These are phyloP conservation scores for Lasiurus cinereus DNA, from an alignment of 2,113 vertebrate species.

Conservation along the genomic window DNA sequence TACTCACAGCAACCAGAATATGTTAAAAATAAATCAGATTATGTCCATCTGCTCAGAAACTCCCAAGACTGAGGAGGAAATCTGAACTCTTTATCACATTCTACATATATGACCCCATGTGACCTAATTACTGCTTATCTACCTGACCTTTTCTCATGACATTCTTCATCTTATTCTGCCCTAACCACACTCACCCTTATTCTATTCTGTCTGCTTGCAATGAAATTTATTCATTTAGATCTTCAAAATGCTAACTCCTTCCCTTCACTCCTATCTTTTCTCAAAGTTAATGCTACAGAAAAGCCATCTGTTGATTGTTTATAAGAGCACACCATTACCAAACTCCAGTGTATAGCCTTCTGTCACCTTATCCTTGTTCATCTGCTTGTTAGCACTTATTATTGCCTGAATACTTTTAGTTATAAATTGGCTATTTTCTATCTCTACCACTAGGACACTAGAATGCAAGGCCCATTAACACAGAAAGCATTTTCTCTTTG, in stretches of 20 bases:
- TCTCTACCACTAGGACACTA: not conserved
- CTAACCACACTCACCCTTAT: not conserved
- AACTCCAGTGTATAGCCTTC: not conserved
- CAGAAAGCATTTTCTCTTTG: not conserved
- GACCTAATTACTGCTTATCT: not conserved
- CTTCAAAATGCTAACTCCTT: not conserved
- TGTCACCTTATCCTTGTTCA: not conserved
- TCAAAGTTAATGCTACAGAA: not conserved
- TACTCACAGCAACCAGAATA: not conserved
- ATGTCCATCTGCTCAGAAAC: not conserved
- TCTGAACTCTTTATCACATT: constrained; percentile 8
- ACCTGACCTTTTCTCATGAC: not conserved
- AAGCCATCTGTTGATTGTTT: not conserved
- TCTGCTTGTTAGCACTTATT: not conserved
- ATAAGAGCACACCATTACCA: not conserved
- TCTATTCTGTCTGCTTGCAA: not conserved
- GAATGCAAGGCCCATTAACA: not conserved
- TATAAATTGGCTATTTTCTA: not conserved
- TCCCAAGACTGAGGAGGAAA: not conserved
- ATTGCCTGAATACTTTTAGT: not conserved
- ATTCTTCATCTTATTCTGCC: not conserved
- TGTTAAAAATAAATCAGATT: not conserved
- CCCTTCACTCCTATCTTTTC: not conserved
- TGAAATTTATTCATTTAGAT: not conserved
- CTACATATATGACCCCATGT: not conserved